Evolutionary conservation across 2,797 vertebrate species (phyloP).

Genomic region (Geotrypetes seraphini): DNA sequence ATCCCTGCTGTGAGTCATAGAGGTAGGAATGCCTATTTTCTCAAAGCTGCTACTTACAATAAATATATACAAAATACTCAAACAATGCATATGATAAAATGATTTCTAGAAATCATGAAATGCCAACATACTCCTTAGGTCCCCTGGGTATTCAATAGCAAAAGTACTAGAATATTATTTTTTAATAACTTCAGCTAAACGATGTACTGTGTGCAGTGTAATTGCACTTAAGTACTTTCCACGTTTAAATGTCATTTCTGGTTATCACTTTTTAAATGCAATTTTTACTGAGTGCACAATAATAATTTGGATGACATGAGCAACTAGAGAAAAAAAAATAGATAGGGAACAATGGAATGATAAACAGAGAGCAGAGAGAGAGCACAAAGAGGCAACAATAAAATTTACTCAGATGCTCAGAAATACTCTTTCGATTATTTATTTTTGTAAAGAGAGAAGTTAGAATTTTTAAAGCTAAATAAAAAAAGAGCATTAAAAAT

Average conservation of each 20-base stretch:
- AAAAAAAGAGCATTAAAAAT: constrained; percentile 40
- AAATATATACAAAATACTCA: too few species aligned
- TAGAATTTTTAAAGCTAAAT: constrained; percentile 47
- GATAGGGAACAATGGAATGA: constrained; percentile 12
- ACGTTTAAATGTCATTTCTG: constrained; percentile 72
- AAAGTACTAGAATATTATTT: constrained; percentile 22
- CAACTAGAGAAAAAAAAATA: constrained; percentile 39
- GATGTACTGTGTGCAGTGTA: constrained; percentile 61
- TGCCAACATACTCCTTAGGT: constrained; percentile 14
- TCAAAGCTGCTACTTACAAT: too few species aligned
- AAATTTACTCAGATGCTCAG: constrained; percentile 32
- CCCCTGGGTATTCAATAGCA: constrained; percentile 4
- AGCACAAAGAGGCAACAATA: constrained; percentile 35
- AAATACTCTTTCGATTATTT: constrained; percentile 21
- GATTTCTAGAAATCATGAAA: constrained; percentile 9
- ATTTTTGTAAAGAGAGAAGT: not conserved
- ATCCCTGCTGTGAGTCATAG: too few species aligned
- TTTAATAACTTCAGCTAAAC: constrained; percentile 45
- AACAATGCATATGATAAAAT: not conserved
- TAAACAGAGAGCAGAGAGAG: constrained; percentile 28
- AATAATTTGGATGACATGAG: constrained; percentile 45
- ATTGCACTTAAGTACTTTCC: constrained; percentile 68
- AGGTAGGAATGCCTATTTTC: too few species aligned
- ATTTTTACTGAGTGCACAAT: constrained; percentile 54
- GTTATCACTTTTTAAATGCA: constrained; percentile 65